These are phyloP conservation scores for Vireo griseus DNA, from an alignment of 2,797 vertebrate genomes.

Conservation along the genomic window DNA sequence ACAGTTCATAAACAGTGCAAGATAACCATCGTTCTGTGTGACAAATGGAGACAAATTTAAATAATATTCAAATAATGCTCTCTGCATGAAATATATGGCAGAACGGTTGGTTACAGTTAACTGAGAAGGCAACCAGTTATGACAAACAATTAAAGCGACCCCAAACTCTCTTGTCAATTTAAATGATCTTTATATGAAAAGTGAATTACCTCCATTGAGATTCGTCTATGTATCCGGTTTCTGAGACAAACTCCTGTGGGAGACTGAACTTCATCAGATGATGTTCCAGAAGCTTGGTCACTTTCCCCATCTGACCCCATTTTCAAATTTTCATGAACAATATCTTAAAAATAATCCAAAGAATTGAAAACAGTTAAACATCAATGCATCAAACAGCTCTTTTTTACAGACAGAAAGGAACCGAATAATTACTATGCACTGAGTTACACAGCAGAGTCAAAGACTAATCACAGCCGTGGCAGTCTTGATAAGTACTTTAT, in stretches of 20 bases:
- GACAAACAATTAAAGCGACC: background rate
- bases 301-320: constrained; percentile 97
- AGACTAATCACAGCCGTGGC: background rate
- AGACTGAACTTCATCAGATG: constrained; percentile 95
- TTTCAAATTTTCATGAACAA: constrained; percentile 95
- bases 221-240: constrained; percentile 89
- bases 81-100: background rate
- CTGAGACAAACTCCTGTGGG: constrained; percentile 93
- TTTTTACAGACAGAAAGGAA: background rate
- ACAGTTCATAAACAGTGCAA: background rate
- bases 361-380: background rate
- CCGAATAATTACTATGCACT: accelerated
- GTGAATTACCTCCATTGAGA: constrained; percentile 89
- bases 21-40: background rate
- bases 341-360: constrained; percentile 78
- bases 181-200: background rate
- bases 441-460: background rate
- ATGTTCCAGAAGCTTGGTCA: constrained; percentile 94
- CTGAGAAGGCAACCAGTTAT: background rate
- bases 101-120: background rate
- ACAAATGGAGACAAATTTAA: background rate
- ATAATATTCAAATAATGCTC: background rate
- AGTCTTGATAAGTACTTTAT: background rate
- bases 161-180: background rate
- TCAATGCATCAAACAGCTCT: background rate